A percentile compares a stretch with the other conserved stretches of the same genome.
Conservation (phyloP, 1,140 invertebrate genomes). For the Argopecten irradians region DNA sequence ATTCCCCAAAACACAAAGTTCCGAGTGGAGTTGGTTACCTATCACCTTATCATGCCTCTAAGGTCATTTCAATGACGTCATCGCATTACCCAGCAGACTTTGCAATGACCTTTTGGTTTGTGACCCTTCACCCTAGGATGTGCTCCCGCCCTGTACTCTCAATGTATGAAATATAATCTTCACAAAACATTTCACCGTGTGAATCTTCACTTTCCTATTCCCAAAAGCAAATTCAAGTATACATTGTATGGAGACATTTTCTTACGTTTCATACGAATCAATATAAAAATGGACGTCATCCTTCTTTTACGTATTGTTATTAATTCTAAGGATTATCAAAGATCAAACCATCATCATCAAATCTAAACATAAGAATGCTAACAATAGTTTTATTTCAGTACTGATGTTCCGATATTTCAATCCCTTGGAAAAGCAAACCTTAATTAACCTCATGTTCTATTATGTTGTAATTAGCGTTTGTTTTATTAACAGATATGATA, state of each 20-base stretch:
- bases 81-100: not conserved
- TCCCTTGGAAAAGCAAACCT: not conserved
- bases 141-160: not conserved
- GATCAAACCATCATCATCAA: not conserved
- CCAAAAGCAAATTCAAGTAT: not conserved
- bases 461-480: not conserved
- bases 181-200: not conserved
- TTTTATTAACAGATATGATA: constrained; percentile 73
- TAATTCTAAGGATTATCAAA: not conserved
- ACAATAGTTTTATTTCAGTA: not conserved
- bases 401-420: not conserved
- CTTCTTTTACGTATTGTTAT: not conserved
- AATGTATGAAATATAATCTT: not conserved
- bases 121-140: not conserved
- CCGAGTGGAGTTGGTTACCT: not conserved
- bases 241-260: not conserved
- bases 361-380: not conserved
- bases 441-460: not conserved
- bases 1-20: not conserved
- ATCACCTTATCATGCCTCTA: not conserved
- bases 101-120: not conserved
- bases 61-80: not conserved
- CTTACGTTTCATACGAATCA: too few relatives aligned
- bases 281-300: too few relatives aligned
- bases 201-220: not conserved